Base-by-base conservation (phyloP, 2,113 vertebrate genomes). In the Phyllostomus hastatus region DNA sequence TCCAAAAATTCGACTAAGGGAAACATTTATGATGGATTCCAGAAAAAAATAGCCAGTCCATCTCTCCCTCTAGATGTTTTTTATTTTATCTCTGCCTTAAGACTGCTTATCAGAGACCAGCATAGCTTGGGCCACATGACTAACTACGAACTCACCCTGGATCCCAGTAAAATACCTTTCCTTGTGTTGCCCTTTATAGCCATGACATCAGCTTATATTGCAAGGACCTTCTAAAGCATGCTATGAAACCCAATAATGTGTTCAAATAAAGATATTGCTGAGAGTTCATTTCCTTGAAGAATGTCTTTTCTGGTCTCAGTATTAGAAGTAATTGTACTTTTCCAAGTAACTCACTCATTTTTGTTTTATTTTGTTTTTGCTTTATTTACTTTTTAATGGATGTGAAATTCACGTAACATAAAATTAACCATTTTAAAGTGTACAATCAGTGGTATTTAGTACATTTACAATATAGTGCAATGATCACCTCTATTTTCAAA, bases 221-320 rank as follows among this genome's bases (percentile, higher is more conserved):
- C 94, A 94, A 96, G 66, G 69, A 76, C 16, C 72, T 59, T 88
- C 80, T 31, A n/a, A 59, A 80, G n/a, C 91, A 94, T 91, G 8
- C 48, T 79, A 59, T 38, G 43, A 88, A 91, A 50, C 16, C 43
- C 17, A 83, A 43, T 41, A 41, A 46, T 76, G 33, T 46, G 28
- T 82, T 79, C 82, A 92, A 70, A 89, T 76, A 75, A 90, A 91
- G 81, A 82, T 96, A 79, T 31, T 92, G 48, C 31, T 67, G 7
- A 76, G 54, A 15, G 15, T 46, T 93, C 28, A 81, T 94, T 97
- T 91, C 41, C 80, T 97, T 78, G 83, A 90, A 88, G 35, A 90
- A 31, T 72, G 43, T 80, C 10, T n/a, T 96, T 85, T 91, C 52
- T 79, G 54, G 24, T 66, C 52, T 76, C 35, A 28, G 1, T 86